Conservation (phyloP, 2,113 vertebrate species). For the Saccopteryx bilineata region DNA sequence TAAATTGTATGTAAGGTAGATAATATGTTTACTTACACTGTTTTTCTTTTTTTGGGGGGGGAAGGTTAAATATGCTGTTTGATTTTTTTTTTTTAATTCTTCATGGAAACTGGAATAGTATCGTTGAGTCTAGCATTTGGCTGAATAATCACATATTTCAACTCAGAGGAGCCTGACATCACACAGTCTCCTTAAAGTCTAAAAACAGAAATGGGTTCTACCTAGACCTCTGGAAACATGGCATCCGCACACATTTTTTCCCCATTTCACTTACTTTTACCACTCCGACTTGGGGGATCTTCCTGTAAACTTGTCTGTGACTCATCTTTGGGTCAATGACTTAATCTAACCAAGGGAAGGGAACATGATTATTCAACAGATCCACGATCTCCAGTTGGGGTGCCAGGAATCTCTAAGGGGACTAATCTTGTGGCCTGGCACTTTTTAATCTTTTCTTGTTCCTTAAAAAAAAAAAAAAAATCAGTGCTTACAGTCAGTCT, state of each 20-base stretch:
- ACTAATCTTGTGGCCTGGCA: slow-evolving; percentile 74
- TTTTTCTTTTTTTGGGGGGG: neutral
- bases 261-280: slow-evolving; percentile 76
- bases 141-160: neutral
- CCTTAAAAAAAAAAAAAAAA: slow-evolving; percentile 14
- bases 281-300: slow-evolving; percentile 55
- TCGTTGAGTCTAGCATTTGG: neutral
- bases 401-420: slow-evolving; percentile 45
- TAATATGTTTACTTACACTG: neutral
- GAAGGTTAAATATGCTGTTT: neutral
- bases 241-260: slow-evolving; percentile 75
- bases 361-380: slow-evolving; percentile 76
- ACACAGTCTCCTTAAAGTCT: neutral
- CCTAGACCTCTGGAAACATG: slow-evolving; percentile 6
- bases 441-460: slow-evolving; percentile 26
- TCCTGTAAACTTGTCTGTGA: slow-evolving; percentile 75
- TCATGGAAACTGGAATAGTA: neutral
- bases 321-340: slow-evolving; percentile 70
- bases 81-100: neutral
- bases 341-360: slow-evolving; percentile 59
- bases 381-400: slow-evolving; percentile 47
- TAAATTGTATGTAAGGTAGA: neutral
- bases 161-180: neutral
- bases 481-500: neutral
- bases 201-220: neutral